Evolutionary conservation across 2,888 invertebrate species (phyloP).

Genomic region (Caenorhabditis imperialis): DNA sequence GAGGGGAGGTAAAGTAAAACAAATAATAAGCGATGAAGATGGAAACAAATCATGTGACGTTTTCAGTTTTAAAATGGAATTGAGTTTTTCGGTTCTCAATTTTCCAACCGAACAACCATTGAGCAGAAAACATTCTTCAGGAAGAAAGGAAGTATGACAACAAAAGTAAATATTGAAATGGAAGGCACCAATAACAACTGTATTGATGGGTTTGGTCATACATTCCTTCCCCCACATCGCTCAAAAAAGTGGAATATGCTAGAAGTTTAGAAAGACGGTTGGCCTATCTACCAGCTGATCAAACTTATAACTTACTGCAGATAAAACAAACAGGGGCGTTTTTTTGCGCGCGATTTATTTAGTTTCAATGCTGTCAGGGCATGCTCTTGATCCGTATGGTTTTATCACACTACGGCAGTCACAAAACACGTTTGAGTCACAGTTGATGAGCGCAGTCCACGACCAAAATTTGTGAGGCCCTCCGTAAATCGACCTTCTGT

Average conservation of each 20-base stretch:
- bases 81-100: slow-evolving; percentile 1
- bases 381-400: too few species aligned
- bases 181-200: slow-evolving; percentile 24
- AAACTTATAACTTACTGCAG: slow-evolving; percentile 14
- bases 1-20: slow-evolving; percentile 39
- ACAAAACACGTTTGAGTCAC: slow-evolving; percentile 47
- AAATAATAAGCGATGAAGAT: slow-evolving; percentile 38
- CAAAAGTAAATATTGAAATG: slow-evolving; percentile 16
- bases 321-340: slow-evolving; percentile 21
- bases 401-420: slow-evolving; percentile 31
- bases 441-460: slow-evolving; percentile 40
- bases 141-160: slow-evolving; percentile 1
- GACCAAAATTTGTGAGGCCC: slow-evolving; percentile 29
- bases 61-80: not conserved
- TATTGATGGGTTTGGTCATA: slow-evolving; percentile 12
- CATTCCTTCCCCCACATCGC: too few species aligned
- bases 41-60: slow-evolving; percentile 34
- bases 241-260: too few species aligned
- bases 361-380: too few species aligned
- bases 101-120: too few species aligned
- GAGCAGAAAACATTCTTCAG: too few species aligned
- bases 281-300: slow-evolving; percentile 35
- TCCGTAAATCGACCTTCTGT: slow-evolving; percentile 31
- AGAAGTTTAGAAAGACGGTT: too few species aligned
- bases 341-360: slow-evolving; percentile 15